These are phyloP conservation scores for Ashinkailepas kermadecensis DNA, from an alignment of 2,888 invertebrate genomes.

Conservation along the genomic window DNA sequence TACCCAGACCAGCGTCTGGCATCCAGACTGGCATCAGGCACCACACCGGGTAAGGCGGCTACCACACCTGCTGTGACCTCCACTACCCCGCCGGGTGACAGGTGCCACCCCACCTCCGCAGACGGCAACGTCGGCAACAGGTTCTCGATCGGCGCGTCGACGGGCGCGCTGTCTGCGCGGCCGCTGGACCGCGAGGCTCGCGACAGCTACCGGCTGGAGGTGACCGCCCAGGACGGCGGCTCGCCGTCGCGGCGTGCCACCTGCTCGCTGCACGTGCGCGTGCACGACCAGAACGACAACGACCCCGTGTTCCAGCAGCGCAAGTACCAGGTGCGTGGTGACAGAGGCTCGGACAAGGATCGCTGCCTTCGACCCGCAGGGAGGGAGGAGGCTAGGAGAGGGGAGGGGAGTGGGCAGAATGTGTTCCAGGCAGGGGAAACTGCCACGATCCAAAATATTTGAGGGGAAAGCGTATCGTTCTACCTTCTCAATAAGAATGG, in stretches of 20 bases:
- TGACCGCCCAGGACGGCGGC: conserved; percentile 82
- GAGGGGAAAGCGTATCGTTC: no score
- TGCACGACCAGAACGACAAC: conserved; percentile 91
- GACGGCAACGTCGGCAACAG: conserved; percentile 71
- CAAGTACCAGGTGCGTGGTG: conserved; percentile 53
- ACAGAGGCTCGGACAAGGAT: no score
- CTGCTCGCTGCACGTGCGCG: conserved; percentile 74
- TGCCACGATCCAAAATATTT: no score
- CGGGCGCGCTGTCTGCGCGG: conserved; percentile 71
- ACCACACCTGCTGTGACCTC: not conserved
- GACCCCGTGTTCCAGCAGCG: conserved; percentile 55
- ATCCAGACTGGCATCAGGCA: no score
- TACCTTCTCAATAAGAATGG: not conserved
- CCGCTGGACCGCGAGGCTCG: conserved; percentile 80
- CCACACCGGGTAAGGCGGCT: not conserved
- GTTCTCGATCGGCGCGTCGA: conserved; percentile 68
- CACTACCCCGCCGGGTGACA: conserved; percentile 45
- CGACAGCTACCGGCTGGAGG: conserved; percentile 67
- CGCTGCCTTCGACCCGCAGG: not conserved
- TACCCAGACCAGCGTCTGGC: no score
- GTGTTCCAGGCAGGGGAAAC: no score
- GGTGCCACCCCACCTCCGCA: conserved; percentile 49
- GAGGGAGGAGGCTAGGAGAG: not conserved
- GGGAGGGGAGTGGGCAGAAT: not conserved
- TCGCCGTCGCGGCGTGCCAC: conserved; percentile 55